Conservation (phyloP, 2,797 vertebrate genomes). For the Hydrophis major region DNA sequence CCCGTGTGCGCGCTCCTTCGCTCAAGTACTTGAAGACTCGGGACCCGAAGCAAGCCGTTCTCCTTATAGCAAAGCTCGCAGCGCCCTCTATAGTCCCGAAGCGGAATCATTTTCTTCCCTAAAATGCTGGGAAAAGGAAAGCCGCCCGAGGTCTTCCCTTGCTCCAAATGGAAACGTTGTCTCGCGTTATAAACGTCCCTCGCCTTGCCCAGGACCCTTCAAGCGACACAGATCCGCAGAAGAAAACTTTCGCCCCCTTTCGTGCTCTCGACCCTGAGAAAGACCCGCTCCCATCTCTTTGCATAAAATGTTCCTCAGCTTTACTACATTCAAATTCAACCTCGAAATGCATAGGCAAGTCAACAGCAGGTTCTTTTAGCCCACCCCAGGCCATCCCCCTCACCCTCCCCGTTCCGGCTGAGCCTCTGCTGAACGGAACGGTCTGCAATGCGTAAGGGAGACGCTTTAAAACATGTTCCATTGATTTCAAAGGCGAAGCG, state of each 20-base stretch:
- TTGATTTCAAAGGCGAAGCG: neutral
- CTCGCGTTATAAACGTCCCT: neutral
- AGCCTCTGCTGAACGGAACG: neutral
- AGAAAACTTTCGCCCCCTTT: neutral
- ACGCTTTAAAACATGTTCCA: neutral
- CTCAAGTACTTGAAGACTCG: neutral
- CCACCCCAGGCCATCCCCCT: no score
- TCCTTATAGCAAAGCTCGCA: constrained; percentile 56
- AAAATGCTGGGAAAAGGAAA: neutral
- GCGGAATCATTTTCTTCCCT: neutral
- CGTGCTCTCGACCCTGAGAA: neutral
- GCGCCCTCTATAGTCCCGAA: constrained; percentile 72
- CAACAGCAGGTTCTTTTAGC: neutral
- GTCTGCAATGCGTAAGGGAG: neutral
- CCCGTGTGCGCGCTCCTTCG: rapidly evolving
- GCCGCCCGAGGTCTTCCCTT: neutral
- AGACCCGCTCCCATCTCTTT: neutral
- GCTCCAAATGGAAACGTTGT: neutral
- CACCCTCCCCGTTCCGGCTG: neutral
- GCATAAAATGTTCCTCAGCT: neutral
- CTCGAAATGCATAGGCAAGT: neutral
- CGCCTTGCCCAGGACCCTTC: neutral
- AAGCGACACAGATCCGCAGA: neutral
- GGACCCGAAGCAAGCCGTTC: neutral
- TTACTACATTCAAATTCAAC: neutral